These are phyloP conservation scores for Semnornis frantzii DNA, from an alignment of 2,113 vertebrate species.

Conservation along the genomic window DNA sequence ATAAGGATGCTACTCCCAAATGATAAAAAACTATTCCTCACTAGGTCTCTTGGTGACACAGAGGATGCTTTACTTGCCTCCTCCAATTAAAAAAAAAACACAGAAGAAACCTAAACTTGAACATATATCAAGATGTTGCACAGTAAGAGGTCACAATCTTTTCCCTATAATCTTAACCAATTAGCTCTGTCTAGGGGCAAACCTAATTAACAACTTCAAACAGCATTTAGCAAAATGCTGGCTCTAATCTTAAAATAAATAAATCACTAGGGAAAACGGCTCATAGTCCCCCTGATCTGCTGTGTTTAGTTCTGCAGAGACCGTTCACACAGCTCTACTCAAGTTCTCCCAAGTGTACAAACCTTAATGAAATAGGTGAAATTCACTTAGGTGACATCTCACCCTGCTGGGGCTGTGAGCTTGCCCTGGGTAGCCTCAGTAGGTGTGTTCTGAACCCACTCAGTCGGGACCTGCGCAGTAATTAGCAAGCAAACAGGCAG, in stretches of 20 bases:
- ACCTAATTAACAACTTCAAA: slow-evolving; percentile 18
- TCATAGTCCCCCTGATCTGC: background rate
- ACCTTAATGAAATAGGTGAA: background rate
- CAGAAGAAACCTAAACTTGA: background rate
- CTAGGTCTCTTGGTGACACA: background rate
- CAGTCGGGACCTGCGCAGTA: background rate
- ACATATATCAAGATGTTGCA: background rate
- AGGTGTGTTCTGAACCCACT: background rate
- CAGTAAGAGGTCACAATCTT: background rate
- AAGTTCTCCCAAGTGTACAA: background rate
- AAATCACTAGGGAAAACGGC: background rate
- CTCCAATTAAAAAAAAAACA: background rate
- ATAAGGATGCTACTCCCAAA: background rate
- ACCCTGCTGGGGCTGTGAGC: background rate
- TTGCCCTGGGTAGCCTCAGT: background rate
- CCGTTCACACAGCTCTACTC: background rate
- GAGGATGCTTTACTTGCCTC: background rate
- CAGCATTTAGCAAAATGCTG: background rate
- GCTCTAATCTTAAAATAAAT: slow-evolving; percentile 13
- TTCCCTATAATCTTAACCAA: background rate
- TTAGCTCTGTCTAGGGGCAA: slow-evolving; percentile 12
- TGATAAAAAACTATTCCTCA: background rate
- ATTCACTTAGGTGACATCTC: background rate
- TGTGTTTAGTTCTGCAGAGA: background rate
- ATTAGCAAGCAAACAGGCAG: background rate